Percentiles rank a stretch among this genome's conserved stretches.
These are phyloP conservation scores for Desmophyllum pertusum DNA, from an alignment of 92 coral and sea anemone species.

Conservation along the genomic window DNA sequence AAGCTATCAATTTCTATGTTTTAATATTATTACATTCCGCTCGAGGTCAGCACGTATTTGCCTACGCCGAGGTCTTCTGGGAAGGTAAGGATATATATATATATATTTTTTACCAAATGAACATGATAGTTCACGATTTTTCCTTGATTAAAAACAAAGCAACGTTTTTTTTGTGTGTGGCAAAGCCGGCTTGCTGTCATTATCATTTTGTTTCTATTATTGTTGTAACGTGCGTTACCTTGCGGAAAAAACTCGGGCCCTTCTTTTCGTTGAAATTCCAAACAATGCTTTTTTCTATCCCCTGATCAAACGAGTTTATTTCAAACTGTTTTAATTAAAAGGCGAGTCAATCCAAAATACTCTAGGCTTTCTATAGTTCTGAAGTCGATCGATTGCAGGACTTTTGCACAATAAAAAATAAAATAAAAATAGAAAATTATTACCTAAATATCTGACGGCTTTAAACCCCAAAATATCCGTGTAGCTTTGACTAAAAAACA, in stretches of 20 bases:
- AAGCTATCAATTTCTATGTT: neutral
- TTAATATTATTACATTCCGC: neutral
- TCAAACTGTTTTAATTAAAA: neutral
- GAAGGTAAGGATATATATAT: neutral
- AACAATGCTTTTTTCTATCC: neutral
- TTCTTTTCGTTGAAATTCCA: neutral
- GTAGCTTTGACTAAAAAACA: neutral
- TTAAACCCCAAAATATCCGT: neutral
- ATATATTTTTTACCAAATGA: neutral
- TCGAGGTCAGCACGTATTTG: neutral
- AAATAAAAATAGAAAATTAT: neutral
- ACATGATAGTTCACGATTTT: neutral
- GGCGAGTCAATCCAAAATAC: neutral
- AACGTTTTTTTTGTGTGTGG: neutral
- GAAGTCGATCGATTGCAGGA: neutral
- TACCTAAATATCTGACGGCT: neutral
- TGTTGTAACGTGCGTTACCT: neutral
- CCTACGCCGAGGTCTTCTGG: neutral
- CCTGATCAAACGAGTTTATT: neutral
- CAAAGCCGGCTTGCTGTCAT: neutral
- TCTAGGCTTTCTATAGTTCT: neutral
- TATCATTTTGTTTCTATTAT: neutral
- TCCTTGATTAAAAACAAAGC: neutral
- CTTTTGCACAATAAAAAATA: neutral
- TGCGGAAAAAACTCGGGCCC: neutral